Conservation (phyloP, 2,888 invertebrate genomes). For the Rhingia campestris region DNA sequence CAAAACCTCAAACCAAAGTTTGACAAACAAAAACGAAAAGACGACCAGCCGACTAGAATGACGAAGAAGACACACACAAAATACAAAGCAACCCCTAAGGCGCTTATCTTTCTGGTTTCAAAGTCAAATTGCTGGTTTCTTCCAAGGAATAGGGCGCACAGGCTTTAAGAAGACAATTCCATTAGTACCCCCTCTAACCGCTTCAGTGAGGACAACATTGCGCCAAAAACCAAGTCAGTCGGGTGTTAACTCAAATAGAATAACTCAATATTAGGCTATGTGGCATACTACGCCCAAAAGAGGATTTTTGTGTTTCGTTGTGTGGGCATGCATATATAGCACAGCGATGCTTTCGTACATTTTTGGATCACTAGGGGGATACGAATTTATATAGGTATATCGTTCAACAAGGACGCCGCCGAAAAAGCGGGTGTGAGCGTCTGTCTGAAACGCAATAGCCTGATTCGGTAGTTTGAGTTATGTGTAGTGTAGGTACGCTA, state of each 20-base stretch:
- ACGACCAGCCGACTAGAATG: slow-evolving; percentile 1
- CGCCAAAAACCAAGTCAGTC: slow-evolving; percentile 77
- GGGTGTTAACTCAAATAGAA: slow-evolving; percentile 75
- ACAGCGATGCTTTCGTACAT: slow-evolving; percentile 27
- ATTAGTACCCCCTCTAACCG: slow-evolving; percentile 54
- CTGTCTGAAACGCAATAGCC: slow-evolving; percentile 66
- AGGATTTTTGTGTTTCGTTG: slow-evolving; percentile 33
- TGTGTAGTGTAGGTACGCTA: slow-evolving; percentile 11
- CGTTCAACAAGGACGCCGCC: slow-evolving; percentile 60
- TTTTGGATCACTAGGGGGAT: slow-evolving; percentile 67
- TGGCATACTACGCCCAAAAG: slow-evolving; percentile 69
- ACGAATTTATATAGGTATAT: slow-evolving; percentile 64
- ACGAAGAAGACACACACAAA: slow-evolving; percentile 31
- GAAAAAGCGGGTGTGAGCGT: slow-evolving; percentile 23
- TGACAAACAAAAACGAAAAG: slow-evolving; percentile 47
- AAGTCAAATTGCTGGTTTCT: slow-evolving; percentile 69
- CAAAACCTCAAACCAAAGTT: slow-evolving; percentile 66
- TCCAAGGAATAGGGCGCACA: slow-evolving; percentile 34
- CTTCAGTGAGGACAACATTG: slow-evolving; percentile 57
- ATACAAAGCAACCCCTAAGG: slow-evolving; percentile 70
- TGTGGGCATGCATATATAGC: background rate
- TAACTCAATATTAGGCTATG: slow-evolving; percentile 72
- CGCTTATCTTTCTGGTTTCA: slow-evolving; percentile 69
- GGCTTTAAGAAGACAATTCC: slow-evolving; percentile 69
- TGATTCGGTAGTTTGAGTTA: slow-evolving; percentile 39